Evolutionary conservation across 1,140 invertebrate genomes (phyloP).

Genomic region (Ridgeia piscesae): DNA sequence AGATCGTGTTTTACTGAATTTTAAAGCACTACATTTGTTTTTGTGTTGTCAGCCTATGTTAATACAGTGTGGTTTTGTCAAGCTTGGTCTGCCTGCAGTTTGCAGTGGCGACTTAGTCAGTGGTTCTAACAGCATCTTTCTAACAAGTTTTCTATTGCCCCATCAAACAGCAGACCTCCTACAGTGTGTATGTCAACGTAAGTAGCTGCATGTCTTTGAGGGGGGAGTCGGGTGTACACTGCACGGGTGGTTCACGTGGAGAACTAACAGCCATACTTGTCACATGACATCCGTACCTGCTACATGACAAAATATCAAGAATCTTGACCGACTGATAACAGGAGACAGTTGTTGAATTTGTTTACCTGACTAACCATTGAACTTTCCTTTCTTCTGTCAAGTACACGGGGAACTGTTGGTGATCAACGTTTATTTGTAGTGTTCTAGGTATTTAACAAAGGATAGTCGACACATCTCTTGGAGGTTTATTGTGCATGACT

Average conservation of each 20-base stretch:
- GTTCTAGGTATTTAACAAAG: background rate
- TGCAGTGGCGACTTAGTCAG: background rate
- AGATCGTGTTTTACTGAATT: too few relatives aligned
- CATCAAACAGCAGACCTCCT: background rate
- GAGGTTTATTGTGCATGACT: background rate
- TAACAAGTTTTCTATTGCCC: background rate
- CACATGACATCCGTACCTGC: background rate
- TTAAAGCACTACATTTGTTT: too few relatives aligned
- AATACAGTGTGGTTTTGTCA: background rate
- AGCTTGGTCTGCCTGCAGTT: background rate
- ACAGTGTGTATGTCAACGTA: background rate
- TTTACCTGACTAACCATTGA: background rate
- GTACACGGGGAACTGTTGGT: background rate
- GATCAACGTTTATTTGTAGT: background rate
- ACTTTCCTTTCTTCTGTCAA: background rate
- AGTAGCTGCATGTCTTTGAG: background rate
- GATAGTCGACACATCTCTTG: background rate
- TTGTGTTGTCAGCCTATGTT: too few relatives aligned
- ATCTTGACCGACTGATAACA: background rate
- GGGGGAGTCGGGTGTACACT: background rate
- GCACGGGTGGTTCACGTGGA: background rate
- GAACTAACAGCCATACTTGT: background rate
- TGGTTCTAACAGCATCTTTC: background rate
- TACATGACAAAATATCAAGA: too few relatives aligned
- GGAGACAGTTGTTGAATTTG: background rate